A percentile compares a stretch with the other conserved stretches of the same genome.
These are phyloP conservation scores for Tenualosa thibaudeaui DNA, from an alignment of 2,797 vertebrate genomes.

Conservation along the genomic window DNA sequence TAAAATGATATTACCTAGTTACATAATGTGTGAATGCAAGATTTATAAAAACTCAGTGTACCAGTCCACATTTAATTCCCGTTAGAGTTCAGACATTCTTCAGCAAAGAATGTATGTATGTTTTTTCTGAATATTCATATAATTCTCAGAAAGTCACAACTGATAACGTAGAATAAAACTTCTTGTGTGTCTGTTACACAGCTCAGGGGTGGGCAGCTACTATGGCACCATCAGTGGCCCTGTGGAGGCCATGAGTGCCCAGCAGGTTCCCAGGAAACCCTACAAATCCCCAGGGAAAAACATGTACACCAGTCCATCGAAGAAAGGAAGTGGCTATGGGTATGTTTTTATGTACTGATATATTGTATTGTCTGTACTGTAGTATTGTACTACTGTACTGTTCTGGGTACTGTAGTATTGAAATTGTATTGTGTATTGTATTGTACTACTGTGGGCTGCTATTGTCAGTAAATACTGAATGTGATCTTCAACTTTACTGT, in stretches of 20 bases:
- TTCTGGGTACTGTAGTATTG: neutral
- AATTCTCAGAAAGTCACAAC: neutral
- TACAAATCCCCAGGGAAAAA: conserved; percentile 79
- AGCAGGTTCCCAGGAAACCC: conserved; percentile 61
- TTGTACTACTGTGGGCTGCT: no score
- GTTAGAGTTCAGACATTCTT: neutral
- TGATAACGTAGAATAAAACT: neutral
- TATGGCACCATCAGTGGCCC: conserved; percentile 85
- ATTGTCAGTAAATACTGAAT: no score
- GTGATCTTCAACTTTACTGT: no score
- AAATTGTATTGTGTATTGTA: no score
- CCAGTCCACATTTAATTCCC: neutral
- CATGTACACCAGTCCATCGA: conserved; percentile 81
- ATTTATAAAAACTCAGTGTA: neutral
- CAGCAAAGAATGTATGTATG: neutral
- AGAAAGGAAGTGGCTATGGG: conserved; percentile 88
- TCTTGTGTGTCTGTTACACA: conserved; percentile 52
- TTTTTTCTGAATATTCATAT: neutral
- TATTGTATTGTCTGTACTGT: no score
- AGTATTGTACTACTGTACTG: no score
- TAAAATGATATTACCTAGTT: neutral
- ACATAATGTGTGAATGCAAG: neutral
- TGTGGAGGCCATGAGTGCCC: conserved; percentile 74
- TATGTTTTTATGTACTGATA: conserved; percentile 56
- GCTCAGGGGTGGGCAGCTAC: conserved; percentile 82